These are phyloP conservation scores for Sylvilagus bachmani DNA, from an alignment of 2,113 vertebrate species.

Conservation along the genomic window DNA sequence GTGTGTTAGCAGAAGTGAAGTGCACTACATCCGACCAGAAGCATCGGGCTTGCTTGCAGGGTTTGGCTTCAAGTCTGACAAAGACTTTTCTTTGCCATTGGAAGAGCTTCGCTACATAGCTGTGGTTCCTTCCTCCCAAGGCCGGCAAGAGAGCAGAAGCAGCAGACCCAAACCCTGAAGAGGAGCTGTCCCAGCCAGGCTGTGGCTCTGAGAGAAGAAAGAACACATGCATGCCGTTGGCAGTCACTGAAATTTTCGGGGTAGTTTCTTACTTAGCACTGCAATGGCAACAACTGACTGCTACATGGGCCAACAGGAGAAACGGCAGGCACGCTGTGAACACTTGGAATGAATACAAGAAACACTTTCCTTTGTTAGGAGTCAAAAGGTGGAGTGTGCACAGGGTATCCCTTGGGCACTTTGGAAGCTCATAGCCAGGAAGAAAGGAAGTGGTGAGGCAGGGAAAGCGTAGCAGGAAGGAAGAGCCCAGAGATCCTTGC, in stretches of 20 bases:
- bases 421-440: not conserved
- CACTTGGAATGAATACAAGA: not conserved
- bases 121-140: not conserved
- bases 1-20: not conserved
- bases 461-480: not conserved
- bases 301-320: not conserved
- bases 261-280: not conserved
- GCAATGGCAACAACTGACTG: not conserved
- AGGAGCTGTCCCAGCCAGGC: not conserved
- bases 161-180: not conserved
- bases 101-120: not conserved
- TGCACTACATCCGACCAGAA: not conserved
- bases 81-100: not conserved
- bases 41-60: not conserved
- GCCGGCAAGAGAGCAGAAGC: not conserved
- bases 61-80: not conserved
- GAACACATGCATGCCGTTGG: not conserved
- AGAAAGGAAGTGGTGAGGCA: not conserved
- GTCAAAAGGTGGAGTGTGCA: not conserved
- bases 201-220: not conserved
- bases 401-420: not conserved
- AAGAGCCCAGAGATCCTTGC: not conserved
- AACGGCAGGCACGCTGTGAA: not conserved
- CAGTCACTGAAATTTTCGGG: not conserved
- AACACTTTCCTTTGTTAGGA: conserved; percentile 23